Evolutionary conservation across 2,888 invertebrate species (phyloP), one percentile per base, ranked within the genome.

Genomic region (Andrena camellia): DNA sequence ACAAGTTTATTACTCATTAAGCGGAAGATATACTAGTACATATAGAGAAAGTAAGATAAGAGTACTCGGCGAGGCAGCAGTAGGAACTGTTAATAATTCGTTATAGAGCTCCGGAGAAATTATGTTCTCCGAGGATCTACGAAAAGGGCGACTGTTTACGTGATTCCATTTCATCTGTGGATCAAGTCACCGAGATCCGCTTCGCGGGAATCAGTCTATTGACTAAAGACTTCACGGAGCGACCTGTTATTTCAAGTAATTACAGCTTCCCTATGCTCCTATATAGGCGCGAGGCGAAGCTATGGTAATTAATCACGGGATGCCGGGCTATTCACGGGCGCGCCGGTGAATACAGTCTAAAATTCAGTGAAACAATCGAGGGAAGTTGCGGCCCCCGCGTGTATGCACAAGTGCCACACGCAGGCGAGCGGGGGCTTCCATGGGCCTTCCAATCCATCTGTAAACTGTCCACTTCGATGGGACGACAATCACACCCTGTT

Each of bases 381-480:
- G 83, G 77, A 71, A 78, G 75, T 73, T 75, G 85, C 83, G 76
- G 76, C 82, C 88, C 82, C 85, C 54, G 54, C 54, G 13, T 72
- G 78, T 69, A 74, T 77, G 64, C 66, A 70, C 62, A 80, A 77
- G 71, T 88, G 77, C 79, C 81, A 81, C 74, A 69, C 76, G 50
- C 81, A 68, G 71, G 57, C 64, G 73, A 84, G 83, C 20, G 64
- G 88, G 79, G 79, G 83, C 77, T 81, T 81, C 79, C 83, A 84
- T 68, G 84, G 85, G 88, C 83, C 86, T 90, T 91, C 90, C 92
- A 91, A 93, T 93, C 92, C 92, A 93, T 93, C 92, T 92, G 92
- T 93, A 93, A 93, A 93, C 93, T 93, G 93, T 93, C 93, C 93
- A 93, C 93, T 93, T 93, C 93, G 92, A 93, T 93, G 91, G 92